A percentile compares a stretch with the other conserved stretches of the same genome.
Conservation (phyloP, 2,113 vertebrate genomes). For the Plecotus auritus region DNA sequence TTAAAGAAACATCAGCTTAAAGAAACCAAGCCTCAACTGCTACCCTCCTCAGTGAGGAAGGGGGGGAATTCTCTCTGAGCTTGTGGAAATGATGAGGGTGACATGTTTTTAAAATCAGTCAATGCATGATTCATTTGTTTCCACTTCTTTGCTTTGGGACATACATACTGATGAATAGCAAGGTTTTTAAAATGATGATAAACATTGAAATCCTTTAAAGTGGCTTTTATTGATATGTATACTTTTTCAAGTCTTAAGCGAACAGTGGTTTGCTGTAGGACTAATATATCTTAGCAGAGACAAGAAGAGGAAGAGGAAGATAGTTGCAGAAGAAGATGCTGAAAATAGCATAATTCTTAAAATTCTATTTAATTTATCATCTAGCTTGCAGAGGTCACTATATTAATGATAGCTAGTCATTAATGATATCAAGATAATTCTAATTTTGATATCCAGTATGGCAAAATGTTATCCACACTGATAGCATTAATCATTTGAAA, state of each 20-base stretch:
- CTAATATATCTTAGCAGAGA: neutral
- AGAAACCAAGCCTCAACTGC: neutral
- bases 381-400: neutral
- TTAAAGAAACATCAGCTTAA: neutral
- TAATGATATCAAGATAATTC: neutral
- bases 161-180: neutral
- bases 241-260: neutral
- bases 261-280: neutral
- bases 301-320: neutral
- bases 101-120: conserved; percentile 24
- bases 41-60: neutral
- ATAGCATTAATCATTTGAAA: neutral
- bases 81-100: neutral
- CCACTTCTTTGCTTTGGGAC: neutral
- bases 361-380: neutral
- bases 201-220: neutral
- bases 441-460: neutral
- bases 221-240: neutral
- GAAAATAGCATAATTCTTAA: neutral
- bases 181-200: conserved; percentile 29
- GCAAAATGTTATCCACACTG: neutral
- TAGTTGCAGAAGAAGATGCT: neutral
- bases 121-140: neutral
- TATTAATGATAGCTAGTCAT: neutral
- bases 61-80: neutral